Evolutionary conservation across 2,113 vertebrate genomes (phyloP).

Genomic region (Albula goreensis): DNA sequence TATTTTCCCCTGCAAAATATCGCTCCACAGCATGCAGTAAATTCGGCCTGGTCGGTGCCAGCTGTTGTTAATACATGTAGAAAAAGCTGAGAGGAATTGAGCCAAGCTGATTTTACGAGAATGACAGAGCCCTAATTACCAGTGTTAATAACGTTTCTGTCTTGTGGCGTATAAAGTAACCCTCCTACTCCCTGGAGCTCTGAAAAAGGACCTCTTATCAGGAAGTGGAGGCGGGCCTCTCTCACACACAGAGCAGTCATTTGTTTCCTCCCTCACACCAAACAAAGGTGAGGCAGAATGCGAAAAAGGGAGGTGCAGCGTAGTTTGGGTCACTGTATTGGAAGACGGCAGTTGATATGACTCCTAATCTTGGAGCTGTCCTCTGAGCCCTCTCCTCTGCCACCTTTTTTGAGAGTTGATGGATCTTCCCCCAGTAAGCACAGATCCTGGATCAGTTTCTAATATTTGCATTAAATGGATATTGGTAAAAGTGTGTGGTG

Average conservation of each 20-base stretch:
- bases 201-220: conserved; percentile 20
- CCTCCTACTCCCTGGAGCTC: not conserved
- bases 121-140: not conserved
- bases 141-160: conserved; percentile 15
- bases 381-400: not conserved
- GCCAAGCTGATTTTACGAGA: conserved; percentile 7
- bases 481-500: not conserved
- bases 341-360: not conserved
- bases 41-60: conserved; percentile 2
- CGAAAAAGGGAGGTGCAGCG: not conserved
- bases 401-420: not conserved
- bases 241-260: not conserved
- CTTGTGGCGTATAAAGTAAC: not conserved
- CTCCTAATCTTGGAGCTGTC: not conserved
- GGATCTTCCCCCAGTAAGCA: not conserved
- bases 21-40: not conserved
- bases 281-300: not conserved
- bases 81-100: not conserved
- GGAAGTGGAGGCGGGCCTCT: conserved; percentile 4
- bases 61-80: not conserved
- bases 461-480: not conserved
- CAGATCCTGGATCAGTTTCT: not conserved
- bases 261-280: not conserved
- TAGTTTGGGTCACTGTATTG: not conserved
- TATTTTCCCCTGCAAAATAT: not conserved